Base-by-base conservation (phyloP, 2,888 invertebrate species). In the Campoplex capitator region DNA sequence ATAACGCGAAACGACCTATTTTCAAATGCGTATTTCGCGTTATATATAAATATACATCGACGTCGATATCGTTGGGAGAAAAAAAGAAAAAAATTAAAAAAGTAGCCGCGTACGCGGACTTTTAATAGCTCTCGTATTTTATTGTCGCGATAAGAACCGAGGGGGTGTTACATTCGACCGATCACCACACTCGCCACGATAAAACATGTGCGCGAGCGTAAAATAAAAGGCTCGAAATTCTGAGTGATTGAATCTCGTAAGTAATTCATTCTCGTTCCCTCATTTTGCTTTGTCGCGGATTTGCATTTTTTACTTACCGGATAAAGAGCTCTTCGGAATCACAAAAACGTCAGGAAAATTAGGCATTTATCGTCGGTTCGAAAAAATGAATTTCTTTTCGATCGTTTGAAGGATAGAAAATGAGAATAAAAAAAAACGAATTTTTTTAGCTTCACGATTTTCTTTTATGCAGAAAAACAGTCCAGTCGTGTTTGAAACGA, bases 121-220 rank as follows among this genome's bases (percentile, higher is more conserved):
- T 73, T 78, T 73, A 58, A 78, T 71, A 73, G 84, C 58, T 74
- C 68, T 68, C 42, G 54, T 56, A 68, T 74, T 79, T 79, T 70
- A 79, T 84, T 74, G 79, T 74, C 56, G 74, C 51, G 84, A 84
- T 84, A 84, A 84, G 68, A 78, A 68, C 54, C 67, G 54, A 48
- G 54, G 45, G 51, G 54, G 74, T 76, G 70, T 76, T 76, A 28
- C 38, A 42, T 32, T 62, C 78, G 32, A 56, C 42, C 73, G 83
- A 23, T 38, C 76, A 38, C 9, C 42, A 45, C 42, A 45, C 58
- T 58, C 35, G 67, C n/a, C n/a, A 28, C 23, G 58, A 58, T 58
- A 23, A 42, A 58, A 28, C 23, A 23, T 23, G 23, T 23, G 16
- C 16, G 58, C n/a, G 42, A 28, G 16, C 28, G 23, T 13, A 13